Conservation (phyloP, 2,113 vertebrate genomes). For the Phasianus colchicus region DNA sequence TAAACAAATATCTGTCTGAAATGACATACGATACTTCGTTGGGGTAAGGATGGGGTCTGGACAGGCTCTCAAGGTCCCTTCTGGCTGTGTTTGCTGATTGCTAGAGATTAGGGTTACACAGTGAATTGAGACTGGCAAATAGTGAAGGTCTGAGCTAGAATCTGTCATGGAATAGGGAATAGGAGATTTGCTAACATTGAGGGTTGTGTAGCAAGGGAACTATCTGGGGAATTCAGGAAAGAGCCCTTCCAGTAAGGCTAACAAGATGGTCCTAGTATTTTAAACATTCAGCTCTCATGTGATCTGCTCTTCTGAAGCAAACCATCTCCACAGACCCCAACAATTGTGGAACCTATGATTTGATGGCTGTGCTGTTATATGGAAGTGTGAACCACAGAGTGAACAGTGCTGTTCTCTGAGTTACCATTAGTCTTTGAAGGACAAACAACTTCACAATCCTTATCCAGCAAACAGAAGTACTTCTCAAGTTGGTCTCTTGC, state of each 20-base stretch:
- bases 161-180: not conserved
- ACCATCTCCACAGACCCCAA: not conserved
- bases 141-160: not conserved
- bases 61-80: not conserved
- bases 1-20: slow-evolving; percentile 38
- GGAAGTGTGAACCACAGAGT: not conserved
- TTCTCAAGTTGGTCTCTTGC: not conserved
- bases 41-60: not conserved
- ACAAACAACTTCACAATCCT: not conserved
- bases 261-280: not conserved
- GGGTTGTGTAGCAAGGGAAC: not conserved
- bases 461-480: not conserved
- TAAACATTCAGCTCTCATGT: accelerated
- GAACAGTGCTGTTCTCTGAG: not conserved
- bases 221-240: not conserved
- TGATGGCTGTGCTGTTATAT: not conserved
- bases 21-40: slow-evolving; percentile 6
- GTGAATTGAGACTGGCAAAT: not conserved
- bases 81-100: not conserved
- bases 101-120: not conserved
- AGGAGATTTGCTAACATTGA: not conserved
- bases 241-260: not conserved
- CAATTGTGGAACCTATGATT: accelerated
- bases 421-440: accelerated
- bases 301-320: not conserved